Conservation (phyloP, 2,113 vertebrate genomes). For the Podilymbus podiceps region DNA sequence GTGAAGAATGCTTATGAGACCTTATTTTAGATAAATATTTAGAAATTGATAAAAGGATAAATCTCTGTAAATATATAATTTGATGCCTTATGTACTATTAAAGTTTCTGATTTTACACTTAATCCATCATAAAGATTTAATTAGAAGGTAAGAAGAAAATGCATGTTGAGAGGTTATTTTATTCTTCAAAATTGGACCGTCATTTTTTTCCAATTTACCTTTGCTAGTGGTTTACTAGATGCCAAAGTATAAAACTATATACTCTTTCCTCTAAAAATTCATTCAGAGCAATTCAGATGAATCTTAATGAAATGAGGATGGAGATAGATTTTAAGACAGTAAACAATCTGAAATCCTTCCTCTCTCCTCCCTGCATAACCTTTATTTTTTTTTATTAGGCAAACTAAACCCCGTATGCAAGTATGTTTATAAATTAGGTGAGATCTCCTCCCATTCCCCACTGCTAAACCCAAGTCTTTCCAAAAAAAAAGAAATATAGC, state of each 20-base stretch:
- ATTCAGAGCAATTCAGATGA: neutral
- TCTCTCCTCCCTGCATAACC: neutral
- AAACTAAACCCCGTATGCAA: slow-evolving; percentile 38
- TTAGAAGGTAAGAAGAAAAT: neutral
- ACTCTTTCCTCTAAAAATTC: neutral
- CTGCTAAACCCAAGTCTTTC: slow-evolving; percentile 44
- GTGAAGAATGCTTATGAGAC: slow-evolving; percentile 22
- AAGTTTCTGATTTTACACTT: slow-evolving; percentile 46
- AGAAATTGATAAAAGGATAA: neutral
- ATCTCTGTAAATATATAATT: slow-evolving; percentile 11
- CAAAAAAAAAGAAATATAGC: slow-evolving; percentile 34
- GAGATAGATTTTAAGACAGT: neutral
- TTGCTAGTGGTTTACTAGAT: neutral
- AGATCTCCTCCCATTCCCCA: slow-evolving; percentile 40
- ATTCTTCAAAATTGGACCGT: neutral
- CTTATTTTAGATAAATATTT: slow-evolving; percentile 29
- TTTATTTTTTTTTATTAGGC: slow-evolving; percentile 4
- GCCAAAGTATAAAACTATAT: slow-evolving; percentile 14
- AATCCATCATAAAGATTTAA: neutral
- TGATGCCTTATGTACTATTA: slow-evolving; percentile 1
- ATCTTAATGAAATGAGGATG: slow-evolving; percentile 46
- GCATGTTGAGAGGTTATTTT: neutral
- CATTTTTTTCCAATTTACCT: slow-evolving; percentile 11
- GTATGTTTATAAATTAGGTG: slow-evolving; percentile 35
- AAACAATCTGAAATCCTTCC: slow-evolving; percentile 18